A percentile compares a stretch with the other conserved stretches of the same genome.
phyloP scores from a whole-genome alignment of 2,113 vertebrate genomes.

The Stegastes partitus region DNA sequence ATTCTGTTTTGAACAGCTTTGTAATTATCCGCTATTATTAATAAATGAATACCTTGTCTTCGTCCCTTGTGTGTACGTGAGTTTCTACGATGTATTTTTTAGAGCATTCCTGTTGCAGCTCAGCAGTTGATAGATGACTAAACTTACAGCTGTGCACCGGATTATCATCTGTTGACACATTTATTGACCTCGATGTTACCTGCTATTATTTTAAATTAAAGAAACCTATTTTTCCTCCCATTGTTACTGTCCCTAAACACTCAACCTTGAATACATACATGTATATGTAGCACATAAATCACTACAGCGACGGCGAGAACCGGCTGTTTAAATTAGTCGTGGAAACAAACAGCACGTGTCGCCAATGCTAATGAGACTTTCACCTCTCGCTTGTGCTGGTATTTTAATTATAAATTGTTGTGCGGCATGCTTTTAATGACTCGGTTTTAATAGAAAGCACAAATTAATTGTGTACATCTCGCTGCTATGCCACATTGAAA shows the following conservation, averaged over 20 bases:
- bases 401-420: constrained; percentile 83
- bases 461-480: constrained; percentile 78
- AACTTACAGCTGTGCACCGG: not conserved
- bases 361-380: constrained; percentile 79
- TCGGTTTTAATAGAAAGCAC: constrained; percentile 79
- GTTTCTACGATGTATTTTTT: not conserved
- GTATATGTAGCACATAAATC: constrained; percentile 63
- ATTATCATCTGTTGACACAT: constrained; percentile 23
- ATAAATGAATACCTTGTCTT: not conserved
- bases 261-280: constrained; percentile 28
- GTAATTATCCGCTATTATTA: not conserved
- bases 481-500: constrained; percentile 60
- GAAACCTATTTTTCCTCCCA: not conserved
- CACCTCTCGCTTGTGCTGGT: constrained; percentile 61
- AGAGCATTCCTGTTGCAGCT: too few species aligned
- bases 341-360: constrained; percentile 67
- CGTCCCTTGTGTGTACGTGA: not conserved
- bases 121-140: not conserved
- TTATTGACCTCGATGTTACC: constrained; percentile 6
- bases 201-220: constrained; percentile 21
- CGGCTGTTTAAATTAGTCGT: constrained; percentile 65
- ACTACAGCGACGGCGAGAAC: constrained; percentile 22
- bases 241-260: constrained; percentile 20
- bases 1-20: not conserved
- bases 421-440: constrained; percentile 81